These are phyloP conservation scores for Toxostoma redivivum DNA, from an alignment of 2,113 vertebrate species.

Conservation along the genomic window DNA sequence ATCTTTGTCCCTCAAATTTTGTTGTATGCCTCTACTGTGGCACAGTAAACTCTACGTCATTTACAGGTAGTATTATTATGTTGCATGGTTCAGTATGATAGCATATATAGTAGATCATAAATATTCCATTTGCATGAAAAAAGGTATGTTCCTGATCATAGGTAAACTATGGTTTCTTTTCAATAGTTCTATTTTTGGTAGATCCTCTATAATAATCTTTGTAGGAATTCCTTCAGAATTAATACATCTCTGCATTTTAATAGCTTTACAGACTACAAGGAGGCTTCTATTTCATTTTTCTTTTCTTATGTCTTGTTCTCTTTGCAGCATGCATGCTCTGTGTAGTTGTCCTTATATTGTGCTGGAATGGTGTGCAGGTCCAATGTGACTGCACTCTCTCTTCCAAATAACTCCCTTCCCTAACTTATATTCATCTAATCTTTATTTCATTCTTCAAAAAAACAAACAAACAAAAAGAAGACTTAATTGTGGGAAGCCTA, in stretches of 20 bases:
- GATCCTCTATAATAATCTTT: background rate
- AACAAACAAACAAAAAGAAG: background rate
- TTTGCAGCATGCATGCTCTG: background rate
- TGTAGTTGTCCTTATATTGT: background rate
- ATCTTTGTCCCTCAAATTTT: background rate
- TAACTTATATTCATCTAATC: background rate
- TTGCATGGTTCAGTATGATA: background rate
- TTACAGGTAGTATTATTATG: background rate
- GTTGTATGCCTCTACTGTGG: background rate
- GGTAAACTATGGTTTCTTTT: background rate
- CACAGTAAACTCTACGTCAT: background rate
- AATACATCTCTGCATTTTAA: background rate
- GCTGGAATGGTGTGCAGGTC: background rate
- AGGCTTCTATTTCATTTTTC: background rate
- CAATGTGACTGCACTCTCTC: background rate
- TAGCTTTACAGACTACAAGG: background rate
- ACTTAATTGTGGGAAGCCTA: background rate
- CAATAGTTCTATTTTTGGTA: background rate
- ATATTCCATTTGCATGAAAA: background rate
- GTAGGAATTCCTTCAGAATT: background rate
- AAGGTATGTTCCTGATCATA: background rate
- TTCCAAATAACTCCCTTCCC: background rate
- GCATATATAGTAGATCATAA: background rate
- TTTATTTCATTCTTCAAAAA: background rate
- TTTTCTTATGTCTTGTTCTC: background rate